Conservation (phyloP, 2,888 invertebrate species). For the Adelognathus sp. region DNA sequence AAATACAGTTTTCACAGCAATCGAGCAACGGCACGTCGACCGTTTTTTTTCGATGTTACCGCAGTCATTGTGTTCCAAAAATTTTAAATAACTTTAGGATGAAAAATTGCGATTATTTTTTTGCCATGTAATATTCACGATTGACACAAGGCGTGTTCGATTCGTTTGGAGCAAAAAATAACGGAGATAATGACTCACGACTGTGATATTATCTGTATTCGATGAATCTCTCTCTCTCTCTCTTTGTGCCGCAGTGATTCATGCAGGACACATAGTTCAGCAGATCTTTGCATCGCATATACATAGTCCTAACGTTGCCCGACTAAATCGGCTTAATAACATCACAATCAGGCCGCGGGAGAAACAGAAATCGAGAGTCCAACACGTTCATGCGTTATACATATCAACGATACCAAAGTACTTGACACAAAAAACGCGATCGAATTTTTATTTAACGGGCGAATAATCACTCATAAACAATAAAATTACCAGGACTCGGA, state of each 20-base stretch:
- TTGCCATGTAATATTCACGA: neutral
- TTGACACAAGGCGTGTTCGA: neutral
- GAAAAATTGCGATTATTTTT: neutral
- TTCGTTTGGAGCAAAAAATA: neutral
- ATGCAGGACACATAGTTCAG: constrained; percentile 7
- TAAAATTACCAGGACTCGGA: too few relatives aligned
- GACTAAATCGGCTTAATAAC: neutral
- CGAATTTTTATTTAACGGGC: too few relatives aligned
- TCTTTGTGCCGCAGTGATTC: constrained; percentile 18
- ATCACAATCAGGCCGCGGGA: constrained; percentile 10
- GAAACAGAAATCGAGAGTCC: neutral
- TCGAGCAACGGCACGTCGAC: neutral
- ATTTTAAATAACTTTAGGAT: neutral
- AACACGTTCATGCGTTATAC: neutral
- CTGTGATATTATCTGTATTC: constrained; percentile 26
- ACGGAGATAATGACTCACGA: constrained; percentile 14
- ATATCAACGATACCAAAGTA: too few relatives aligned
- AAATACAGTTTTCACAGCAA: neutral
- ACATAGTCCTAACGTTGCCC: neutral
- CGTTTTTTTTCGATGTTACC: neutral
- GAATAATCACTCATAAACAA: too few relatives aligned
- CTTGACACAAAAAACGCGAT: too few relatives aligned
- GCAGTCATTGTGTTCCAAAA: neutral
- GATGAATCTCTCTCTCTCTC: constrained; percentile 14
- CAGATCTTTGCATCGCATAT: constrained; percentile 6